Evolutionary conservation across 2,113 vertebrate genomes (phyloP), one percentile per base, ranked within the genome.

Genomic region (Cavia aperea): DNA sequence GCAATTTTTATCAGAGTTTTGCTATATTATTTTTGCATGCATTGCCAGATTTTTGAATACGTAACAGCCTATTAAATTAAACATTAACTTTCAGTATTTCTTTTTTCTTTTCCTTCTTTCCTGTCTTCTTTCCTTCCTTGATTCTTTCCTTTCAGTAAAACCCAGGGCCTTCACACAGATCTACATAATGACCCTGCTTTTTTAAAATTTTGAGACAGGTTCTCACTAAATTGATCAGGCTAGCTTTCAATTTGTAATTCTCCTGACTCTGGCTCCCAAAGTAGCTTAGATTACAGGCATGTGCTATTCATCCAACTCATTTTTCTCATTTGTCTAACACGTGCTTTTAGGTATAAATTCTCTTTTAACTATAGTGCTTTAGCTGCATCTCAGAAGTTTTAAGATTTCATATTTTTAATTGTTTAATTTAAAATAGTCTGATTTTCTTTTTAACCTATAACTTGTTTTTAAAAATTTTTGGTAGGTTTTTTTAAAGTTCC

Each of bases 381-480:
- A 36, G 21, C 66, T 91, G 13, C 19, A 43, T 10, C 83, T 85
- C 19, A 3, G 62, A 66, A 49, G 36, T 85, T 91, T 91, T 65
- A 46, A 90, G 49, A 54, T 63, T 54, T 51, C 7, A 13, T 87
- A 49, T 88, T 91, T 85, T 90, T 85, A 19, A 56, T 70, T 85
- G 39, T 81, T 88, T 31, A 39, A 15, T 92, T 92, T 24, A 73
- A 75, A 92, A 86, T 86, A 88, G 49, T 73, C 91, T 86, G 36
- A 83, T 90, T 88, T 92, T 31, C 60, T 86, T 78, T 88, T 93
- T 88, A 87, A 85, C n/a, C 8, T 7, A 4, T 91, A 49, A 72
- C 88, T 90, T 63, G 83, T 85, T 93, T 84, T 73, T n/a, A 82
- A 66, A 18, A 51, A 29, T 62, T 56, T 56, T 56, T 66, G 18